Conservation (phyloP, 2,113 vertebrate genomes). For the Rafetus swinhoei region DNA sequence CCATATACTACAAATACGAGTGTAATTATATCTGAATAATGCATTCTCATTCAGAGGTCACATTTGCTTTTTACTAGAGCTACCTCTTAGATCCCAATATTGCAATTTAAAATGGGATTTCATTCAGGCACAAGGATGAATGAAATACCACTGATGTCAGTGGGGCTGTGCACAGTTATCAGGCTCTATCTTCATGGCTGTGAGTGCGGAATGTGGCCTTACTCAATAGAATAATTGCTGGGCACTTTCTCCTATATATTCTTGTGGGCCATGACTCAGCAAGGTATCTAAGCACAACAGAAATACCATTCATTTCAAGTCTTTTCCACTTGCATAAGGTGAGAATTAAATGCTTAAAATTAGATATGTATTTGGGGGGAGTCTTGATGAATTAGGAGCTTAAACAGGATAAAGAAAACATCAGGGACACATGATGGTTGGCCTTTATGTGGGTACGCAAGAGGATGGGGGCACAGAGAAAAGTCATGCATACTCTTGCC, state of each 20-base stretch:
- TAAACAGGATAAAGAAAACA: slow-evolving; percentile 3
- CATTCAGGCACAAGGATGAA: not conserved
- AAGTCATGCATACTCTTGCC: not conserved
- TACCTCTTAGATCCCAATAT: not conserved
- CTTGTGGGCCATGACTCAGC: not conserved
- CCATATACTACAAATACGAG: accelerated
- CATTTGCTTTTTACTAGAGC: not conserved
- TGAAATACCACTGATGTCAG: accelerated
- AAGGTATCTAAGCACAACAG: not conserved
- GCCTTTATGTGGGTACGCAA: not conserved
- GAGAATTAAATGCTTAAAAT: not conserved
- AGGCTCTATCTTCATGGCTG: not conserved
- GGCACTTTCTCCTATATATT: not conserved
- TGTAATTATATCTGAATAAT: not conserved
- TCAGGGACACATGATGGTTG: not conserved
- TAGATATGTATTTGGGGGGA: not conserved
- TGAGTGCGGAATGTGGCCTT: not conserved
- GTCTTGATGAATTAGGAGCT: not conserved
- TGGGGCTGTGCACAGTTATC: not conserved
- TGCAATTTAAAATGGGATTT: not conserved
- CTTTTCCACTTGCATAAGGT: no score
- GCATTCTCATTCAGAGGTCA: not conserved
- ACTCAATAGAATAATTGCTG: not conserved
- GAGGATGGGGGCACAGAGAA: not conserved
- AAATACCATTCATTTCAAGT: no score